Conservation (phyloP, 2,113 vertebrate genomes). For the Thryonomys swinderianus region DNA sequence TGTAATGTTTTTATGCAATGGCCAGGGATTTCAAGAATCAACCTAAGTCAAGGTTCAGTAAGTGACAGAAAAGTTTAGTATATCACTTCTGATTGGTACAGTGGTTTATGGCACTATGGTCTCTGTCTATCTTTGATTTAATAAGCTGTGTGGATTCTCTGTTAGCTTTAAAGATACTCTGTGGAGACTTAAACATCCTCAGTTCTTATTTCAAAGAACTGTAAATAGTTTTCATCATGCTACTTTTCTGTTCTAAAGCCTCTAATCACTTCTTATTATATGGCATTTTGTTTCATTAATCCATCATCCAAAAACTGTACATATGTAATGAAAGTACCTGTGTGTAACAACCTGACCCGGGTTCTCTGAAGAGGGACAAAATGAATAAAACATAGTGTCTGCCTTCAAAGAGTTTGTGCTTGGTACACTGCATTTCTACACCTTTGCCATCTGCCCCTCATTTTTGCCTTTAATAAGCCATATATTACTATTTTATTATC, state of each 20-base stretch:
- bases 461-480: neutral
- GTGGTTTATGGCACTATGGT: neutral
- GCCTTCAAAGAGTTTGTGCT: neutral
- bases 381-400: neutral
- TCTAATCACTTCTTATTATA: neutral
- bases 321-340: neutral
- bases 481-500: neutral
- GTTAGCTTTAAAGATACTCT: conserved; percentile 57
- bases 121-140: conserved; percentile 56
- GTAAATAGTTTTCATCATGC: conserved; percentile 60
- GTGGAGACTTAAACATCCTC: conserved; percentile 56
- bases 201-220: conserved; percentile 61
- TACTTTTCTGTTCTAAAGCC: conserved; percentile 31
- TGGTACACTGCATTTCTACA: neutral
- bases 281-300: conserved; percentile 37
- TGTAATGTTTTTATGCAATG: neutral
- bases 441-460: neutral
- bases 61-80: conserved; percentile 29
- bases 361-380: neutral
- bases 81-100: conserved; percentile 48
- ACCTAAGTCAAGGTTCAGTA: conserved; percentile 15
- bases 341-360: neutral
- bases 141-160: conserved; percentile 39
- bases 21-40: neutral
- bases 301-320: neutral